Percentiles rank a stretch among this genome's conserved stretches.
Conservation (phyloP, 2,113 vertebrate species). For the Dipodomys ordii region DNA sequence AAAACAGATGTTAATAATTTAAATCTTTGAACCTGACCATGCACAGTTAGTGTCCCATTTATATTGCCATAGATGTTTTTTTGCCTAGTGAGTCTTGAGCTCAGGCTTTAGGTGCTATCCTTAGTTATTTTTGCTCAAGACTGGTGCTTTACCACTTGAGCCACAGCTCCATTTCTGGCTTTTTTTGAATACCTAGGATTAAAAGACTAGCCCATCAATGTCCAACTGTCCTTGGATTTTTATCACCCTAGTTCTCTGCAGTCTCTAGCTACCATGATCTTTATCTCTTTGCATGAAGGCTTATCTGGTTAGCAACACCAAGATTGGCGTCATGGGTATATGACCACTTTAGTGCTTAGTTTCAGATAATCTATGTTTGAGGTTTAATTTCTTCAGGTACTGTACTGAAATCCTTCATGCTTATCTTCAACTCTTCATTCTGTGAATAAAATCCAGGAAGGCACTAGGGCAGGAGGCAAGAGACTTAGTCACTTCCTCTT, state of each 20-base stretch:
- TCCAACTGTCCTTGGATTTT: background rate
- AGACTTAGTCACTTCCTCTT: background rate
- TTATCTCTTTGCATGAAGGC: conserved; percentile 15
- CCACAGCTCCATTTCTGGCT: too few relatives aligned
- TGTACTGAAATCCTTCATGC: background rate
- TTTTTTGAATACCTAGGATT: too few relatives aligned
- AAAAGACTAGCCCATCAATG: too few relatives aligned
- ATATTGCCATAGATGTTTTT: background rate
- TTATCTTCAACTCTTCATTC: background rate
- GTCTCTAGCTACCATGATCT: background rate
- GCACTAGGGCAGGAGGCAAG: background rate
- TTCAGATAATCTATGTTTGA: background rate
- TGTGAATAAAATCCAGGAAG: background rate
- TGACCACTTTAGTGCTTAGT: background rate
- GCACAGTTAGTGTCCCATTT: background rate
- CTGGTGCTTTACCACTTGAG: too few relatives aligned
- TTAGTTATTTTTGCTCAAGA: too few relatives aligned
- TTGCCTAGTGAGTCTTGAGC: too few relatives aligned
- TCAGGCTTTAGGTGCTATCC: too few relatives aligned
- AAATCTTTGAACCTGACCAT: background rate
- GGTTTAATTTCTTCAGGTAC: background rate
- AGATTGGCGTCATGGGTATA: background rate
- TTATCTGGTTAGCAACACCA: background rate
- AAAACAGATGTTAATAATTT: background rate
- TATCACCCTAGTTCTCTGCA: background rate